A percentile compares a stretch with the other conserved stretches of the same genome.
These are phyloP conservation scores for Megaustenia siamemsis DNA, from an alignment of 2,888 invertebrate species.

Conservation along the genomic window DNA sequence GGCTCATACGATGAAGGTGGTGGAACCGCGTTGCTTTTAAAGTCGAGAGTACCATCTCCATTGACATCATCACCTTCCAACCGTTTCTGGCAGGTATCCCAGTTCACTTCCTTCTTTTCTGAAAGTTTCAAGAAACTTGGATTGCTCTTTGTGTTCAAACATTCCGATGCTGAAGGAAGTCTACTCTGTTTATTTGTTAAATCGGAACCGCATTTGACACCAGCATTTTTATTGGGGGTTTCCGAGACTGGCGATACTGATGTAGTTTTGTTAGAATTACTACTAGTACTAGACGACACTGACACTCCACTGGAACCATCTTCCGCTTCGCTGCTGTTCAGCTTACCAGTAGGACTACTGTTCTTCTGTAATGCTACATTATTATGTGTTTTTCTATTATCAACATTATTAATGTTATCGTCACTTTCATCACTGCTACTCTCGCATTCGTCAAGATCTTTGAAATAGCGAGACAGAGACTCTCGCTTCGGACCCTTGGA, in stretches of 20 bases:
- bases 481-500: conserved; percentile 18
- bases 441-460: conserved; percentile 48
- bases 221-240: no score
- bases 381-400: background rate
- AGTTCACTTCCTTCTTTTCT: conserved; percentile 38
- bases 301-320: no score
- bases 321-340: background rate
- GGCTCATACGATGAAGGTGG: conserved; percentile 51
- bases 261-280: no score
- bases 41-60: background rate
- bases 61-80: conserved; percentile 5
- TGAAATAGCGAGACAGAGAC: conserved; percentile 48
- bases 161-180: conserved; percentile 47
- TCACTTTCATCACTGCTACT: conserved; percentile 20
- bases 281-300: background rate
- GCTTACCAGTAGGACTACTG: background rate
- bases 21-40: conserved; percentile 45
- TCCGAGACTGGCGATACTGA: no score
- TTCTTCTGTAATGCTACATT: background rate
- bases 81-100: conserved; percentile 35
- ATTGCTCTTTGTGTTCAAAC: conserved; percentile 23
- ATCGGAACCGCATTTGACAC: background rate
- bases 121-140: conserved; percentile 40
- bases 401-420: background rate
- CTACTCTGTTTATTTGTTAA: background rate